Evolutionary conservation across 2,888 invertebrate genomes (phyloP).

Genomic region (Pasiphila rectangulata): DNA sequence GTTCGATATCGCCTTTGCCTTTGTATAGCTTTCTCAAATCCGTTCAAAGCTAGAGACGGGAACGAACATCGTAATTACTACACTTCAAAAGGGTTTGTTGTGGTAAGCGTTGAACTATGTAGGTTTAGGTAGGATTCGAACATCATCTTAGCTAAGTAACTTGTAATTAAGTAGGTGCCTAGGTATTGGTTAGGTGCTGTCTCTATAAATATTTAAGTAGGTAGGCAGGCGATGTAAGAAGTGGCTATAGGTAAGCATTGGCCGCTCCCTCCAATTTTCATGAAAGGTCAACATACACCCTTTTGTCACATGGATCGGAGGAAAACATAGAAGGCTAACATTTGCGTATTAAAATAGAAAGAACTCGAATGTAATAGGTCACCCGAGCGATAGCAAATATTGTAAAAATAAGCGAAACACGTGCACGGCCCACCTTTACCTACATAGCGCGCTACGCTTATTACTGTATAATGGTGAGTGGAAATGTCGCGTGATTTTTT

Average conservation of each 20-base stretch:
- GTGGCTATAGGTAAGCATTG: not conserved
- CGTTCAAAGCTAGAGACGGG: constrained; percentile 48
- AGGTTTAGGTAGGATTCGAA: constrained; percentile 6
- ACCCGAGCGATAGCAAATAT: constrained; percentile 11
- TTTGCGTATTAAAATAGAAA: constrained; percentile 19
- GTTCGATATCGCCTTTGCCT: constrained; percentile 41
- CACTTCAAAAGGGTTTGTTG: constrained; percentile 52
- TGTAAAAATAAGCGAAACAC: constrained; percentile 4
- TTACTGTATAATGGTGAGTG: too few species aligned
- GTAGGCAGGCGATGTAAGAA: not conserved
- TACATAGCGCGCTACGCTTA: too few species aligned
- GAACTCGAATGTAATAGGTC: constrained; percentile 9
- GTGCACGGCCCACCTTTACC: constrained; percentile 11
- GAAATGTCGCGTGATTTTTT: too few species aligned
- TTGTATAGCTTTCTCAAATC: constrained; percentile 42
- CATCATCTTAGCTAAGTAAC: constrained; percentile 13
- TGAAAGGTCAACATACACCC: constrained; percentile 3
- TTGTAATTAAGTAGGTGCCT: not conserved
- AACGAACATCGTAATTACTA: constrained; percentile 61
- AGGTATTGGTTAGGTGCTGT: not conserved
- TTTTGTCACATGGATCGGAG: constrained; percentile 6
- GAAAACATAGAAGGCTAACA: constrained; percentile 8
- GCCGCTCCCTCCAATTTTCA: not conserved
- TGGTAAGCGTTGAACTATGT: constrained; percentile 29
- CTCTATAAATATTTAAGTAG: not conserved